Base-by-base conservation (phyloP, 2,113 vertebrate genomes). In the Rhinopomastus cyanomelas region DNA sequence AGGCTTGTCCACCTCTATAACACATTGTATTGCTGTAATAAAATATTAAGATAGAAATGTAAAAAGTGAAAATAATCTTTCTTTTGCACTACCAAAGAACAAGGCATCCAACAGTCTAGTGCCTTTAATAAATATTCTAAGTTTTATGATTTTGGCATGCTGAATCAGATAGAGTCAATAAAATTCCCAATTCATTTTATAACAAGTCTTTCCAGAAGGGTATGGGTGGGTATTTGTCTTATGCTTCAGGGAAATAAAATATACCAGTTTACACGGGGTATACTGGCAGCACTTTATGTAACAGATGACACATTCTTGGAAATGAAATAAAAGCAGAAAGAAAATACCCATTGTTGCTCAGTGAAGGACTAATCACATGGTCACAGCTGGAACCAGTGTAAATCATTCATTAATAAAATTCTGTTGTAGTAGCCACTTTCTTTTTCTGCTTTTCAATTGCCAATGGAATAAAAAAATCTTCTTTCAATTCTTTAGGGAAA, bases 1-100 rank as follows among this genome's bases (percentile, higher is more conserved):
- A 96, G 95, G 82, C 97, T 96, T 97, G 97, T 97, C 97, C 97
- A 98, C 97, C 97, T 97, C 97, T 98, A 97, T 97, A 95, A 97
- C 97, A 97, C 97, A 96, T 97, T 97, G 96, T 95, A 97, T 95
- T 95, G 96, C 96, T 96, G 96, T 94, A 97, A 97, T 97, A 97
- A 98, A 97, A 97, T 97, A 97, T 97, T 96, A 98, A 97, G 95
- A 97, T 96, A 95, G 91, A 97, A 96, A 96, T 29, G 66, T 88
- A 96, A 89, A 42, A 96, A 96, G 95, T 67, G 62, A 96, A 97
- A 96, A 95, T 94, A 94, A 65, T 96, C 93, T 92, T 85, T 96
- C 92, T 96, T 95, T 96, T 96, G 89, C 92, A 91, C 94, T 94
- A 97, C 87, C 69, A 84, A 69, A 84, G 94, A 97, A 95, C 61